A percentile compares a stretch with the other conserved stretches of the same genome.
phyloP scores from a whole-genome alignment of 2,888 invertebrate genomes.

The Drosophila neotestacea region DNA sequence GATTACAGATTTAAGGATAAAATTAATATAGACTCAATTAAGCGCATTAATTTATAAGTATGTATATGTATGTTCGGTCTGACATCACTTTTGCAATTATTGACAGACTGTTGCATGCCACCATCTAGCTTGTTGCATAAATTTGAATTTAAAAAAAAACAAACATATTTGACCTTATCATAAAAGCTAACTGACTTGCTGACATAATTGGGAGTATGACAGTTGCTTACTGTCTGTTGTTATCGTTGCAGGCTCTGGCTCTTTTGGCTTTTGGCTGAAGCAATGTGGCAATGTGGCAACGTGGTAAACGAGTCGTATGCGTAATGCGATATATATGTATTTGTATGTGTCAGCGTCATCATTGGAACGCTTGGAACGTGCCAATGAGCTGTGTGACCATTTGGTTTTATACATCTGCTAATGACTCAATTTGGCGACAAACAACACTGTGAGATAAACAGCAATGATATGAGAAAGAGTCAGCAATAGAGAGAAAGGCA shows the following conservation, averaged over 20 bases:
- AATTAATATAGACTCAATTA: too few species aligned
- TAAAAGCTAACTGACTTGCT: slow-evolving; percentile 32
- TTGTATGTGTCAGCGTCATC: slow-evolving; percentile 48
- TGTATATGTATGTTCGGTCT: not conserved
- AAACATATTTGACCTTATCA: slow-evolving; percentile 16
- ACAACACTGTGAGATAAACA: slow-evolving; percentile 16
- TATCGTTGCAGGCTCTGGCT: slow-evolving; percentile 18
- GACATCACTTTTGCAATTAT: not conserved
- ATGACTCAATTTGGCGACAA: slow-evolving; percentile 74
- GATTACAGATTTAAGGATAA: too few species aligned
- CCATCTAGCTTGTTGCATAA: not conserved
- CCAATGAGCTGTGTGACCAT: slow-evolving; percentile 77
- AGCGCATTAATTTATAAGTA: too few species aligned
- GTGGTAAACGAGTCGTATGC: slow-evolving; percentile 48
- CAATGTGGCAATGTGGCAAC: slow-evolving; percentile 1
- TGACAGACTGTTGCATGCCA: not conserved
- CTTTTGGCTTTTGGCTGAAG: not conserved
- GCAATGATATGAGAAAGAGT: not conserved
- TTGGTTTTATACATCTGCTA: slow-evolving; percentile 74
- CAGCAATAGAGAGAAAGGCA: not conserved
- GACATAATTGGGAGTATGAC: slow-evolving; percentile 1
- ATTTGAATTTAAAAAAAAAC: slow-evolving; percentile 31
- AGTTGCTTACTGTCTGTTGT: slow-evolving; percentile 4
- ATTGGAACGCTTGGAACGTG: slow-evolving; percentile 60
- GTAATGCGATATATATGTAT: slow-evolving; percentile 52